A percentile compares a stretch with the other conserved stretches of the same genome.
phyloP scores from a whole-genome alignment of 2,113 vertebrate species.

The Podocnemis expansa region DNA sequence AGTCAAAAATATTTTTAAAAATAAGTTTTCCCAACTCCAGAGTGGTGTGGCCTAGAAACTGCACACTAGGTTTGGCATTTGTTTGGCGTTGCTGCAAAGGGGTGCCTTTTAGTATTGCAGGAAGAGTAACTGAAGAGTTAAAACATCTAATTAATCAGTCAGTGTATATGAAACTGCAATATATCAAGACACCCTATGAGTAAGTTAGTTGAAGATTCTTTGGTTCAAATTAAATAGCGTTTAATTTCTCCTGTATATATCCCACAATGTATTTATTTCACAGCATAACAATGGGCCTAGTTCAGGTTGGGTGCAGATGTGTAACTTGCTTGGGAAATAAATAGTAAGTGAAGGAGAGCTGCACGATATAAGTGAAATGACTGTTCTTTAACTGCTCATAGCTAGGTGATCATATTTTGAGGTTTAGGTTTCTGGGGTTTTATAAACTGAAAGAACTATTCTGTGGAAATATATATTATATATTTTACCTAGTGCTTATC shows the following conservation, averaged over 20 bases:
- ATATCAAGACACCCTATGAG: neutral
- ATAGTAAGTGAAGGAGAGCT: neutral
- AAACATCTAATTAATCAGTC: neutral
- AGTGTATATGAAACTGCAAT: neutral
- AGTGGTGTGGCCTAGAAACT: neutral
- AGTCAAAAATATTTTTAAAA: neutral
- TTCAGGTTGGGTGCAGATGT: neutral
- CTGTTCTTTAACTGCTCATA: neutral
- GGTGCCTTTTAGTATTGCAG: neutral
- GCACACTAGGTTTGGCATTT: neutral
- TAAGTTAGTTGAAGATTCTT: neutral
- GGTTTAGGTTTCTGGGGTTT: neutral
- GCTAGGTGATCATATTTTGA: neutral
- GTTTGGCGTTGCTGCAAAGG: neutral
- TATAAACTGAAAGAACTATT: neutral
- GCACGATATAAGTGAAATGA: neutral
- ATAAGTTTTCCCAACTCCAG: neutral
- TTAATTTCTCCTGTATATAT: neutral
- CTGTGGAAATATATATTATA: neutral
- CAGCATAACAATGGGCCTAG: neutral
- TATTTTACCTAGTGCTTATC: neutral
- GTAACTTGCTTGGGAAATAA: neutral
- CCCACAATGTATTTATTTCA: neutral
- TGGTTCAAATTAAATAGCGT: neutral
- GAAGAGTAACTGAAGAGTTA: neutral